Evolutionary conservation across 53 echinoderm and acorn worm species (phyloP), one percentile per base, ranked within the genome.

Genomic region (Apostichopus leukothele): DNA sequence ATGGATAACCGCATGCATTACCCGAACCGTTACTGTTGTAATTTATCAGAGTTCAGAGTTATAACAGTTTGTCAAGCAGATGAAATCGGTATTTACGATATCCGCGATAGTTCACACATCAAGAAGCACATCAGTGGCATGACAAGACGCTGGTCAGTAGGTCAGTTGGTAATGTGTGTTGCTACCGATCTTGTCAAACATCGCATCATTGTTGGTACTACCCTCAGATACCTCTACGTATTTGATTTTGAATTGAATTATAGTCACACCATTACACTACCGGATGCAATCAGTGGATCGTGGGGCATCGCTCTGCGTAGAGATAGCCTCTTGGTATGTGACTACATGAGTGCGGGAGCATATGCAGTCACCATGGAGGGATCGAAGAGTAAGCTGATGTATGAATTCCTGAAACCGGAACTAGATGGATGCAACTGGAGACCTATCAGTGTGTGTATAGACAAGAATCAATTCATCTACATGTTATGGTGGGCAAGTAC

Each of bases 171-270:
- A 61, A 11, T n/a, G 3, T 78, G 53, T 78, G 54, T 50, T 5
- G 13, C 79, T 52, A 79, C 79, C 14, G 79, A 79, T 79, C 54
- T 53, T 16, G 14, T 79, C 79, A 79, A 53, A 14, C 12, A 79
- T 52, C 52, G 11, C 6, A 79, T 79, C 79, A 7, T 79, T n/a
- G 79, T 79, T 25, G 79, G 79, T 19, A 54, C 53, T 0, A 53
- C 13, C 79, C 52, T 52, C 53, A 79, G 53, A 79, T 16, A 79
- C 14, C 16, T 79, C 7, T 79, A 79, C 21, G 79, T 53, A n/a
- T 79, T 79, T 79, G 55, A 79, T 52, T 19, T 20, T 79, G 53
- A 79, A 53, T 21, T 79, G 53, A 79, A 79, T 51, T 52, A 79
- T 53, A n/a, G 19, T 55, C 79, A 52, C 79, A 79, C 54, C 13